Evolutionary conservation across 2,113 vertebrate species (phyloP), one percentile per base, ranked within the genome.

Genomic region (Aythya baeri): DNA sequence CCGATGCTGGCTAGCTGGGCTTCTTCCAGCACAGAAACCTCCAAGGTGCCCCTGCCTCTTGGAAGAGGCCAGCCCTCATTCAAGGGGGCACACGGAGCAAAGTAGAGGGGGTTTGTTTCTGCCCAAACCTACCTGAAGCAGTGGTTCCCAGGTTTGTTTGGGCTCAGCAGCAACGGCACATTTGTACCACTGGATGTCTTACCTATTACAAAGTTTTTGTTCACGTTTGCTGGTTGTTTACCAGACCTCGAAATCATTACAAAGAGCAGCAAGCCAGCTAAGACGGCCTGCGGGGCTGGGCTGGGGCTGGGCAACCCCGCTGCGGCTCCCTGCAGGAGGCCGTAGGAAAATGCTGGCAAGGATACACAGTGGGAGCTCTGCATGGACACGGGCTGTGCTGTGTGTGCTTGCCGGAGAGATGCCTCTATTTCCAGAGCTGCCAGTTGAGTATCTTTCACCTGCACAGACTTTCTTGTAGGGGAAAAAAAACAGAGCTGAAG

Each of bases 361-460:
- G n/a, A 18, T 20, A 6, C 0, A 0, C 76, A 58, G 14, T 62
- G 71, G 67, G 49, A 88, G 46, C 46, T 46, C 68, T 3, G 5
- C 31, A 55, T 13, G 1, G 7, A 1, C 8, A 1, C 1, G 2
- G 26, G 13, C 25, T 7, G 5, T 26, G 44, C 43, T 32, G 4
- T 13, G 16, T 36, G 49, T 0, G 1, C 68, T 81, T 81, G 11
- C 9, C 52, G 38, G 25, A n/a, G 23, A 52, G n/a, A 71, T 16
- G 68, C 26, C 76, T 84, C n/a, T 46, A 41, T 67, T 77, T 34
- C 46, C 46, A 86, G n/a, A 59, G 8, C 72, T 77, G 72, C 22
- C 65, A 38, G 1, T 41, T 43, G 0, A 0, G 29, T 46, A 38
- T 91, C 70, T 94, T 72, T 58, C 57, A 41, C 49, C 67, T 85